Evolutionary conservation across 2,888 invertebrate species (phyloP).

Genomic region (Fabriciana adippe): DNA sequence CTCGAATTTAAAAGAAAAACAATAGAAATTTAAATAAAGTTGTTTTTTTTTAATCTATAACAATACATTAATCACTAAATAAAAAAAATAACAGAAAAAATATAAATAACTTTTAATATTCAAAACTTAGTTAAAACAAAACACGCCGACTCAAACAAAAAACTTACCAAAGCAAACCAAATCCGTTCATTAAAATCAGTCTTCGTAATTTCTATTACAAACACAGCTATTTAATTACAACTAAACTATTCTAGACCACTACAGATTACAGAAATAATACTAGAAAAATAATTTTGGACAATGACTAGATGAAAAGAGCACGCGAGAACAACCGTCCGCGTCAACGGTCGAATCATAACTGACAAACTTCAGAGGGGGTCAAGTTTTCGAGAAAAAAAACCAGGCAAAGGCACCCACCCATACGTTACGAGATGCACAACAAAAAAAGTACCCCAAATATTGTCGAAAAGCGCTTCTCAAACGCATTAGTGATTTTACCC

Average conservation of each 20-base stretch:
- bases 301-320: constrained; percentile 76
- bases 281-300: constrained; percentile 66
- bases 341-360: constrained; percentile 77
- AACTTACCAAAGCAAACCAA: constrained; percentile 78
- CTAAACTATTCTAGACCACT: constrained; percentile 42
- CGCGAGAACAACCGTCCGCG: constrained; percentile 70
- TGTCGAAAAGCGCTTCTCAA: constrained; percentile 70
- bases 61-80: not conserved
- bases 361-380: constrained; percentile 62
- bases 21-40: too few relatives aligned
- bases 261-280: constrained; percentile 47
- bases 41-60: too few relatives aligned
- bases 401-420: constrained; percentile 76
- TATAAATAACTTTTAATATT: constrained; percentile 7
- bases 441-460: constrained; percentile 81
- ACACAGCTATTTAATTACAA: constrained; percentile 57
- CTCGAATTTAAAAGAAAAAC: too few relatives aligned
- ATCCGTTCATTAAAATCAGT: constrained; percentile 75
- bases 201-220: constrained; percentile 43
- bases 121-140: not conserved
- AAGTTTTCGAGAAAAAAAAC: constrained; percentile 72
- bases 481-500: constrained; percentile 42
- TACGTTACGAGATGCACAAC: constrained; percentile 79
- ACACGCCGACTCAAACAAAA: constrained; percentile 31
- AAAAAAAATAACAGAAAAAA: not conserved